Evolutionary conservation across 2,888 invertebrate genomes (phyloP).

Genomic region (Aleiodes testaceus): DNA sequence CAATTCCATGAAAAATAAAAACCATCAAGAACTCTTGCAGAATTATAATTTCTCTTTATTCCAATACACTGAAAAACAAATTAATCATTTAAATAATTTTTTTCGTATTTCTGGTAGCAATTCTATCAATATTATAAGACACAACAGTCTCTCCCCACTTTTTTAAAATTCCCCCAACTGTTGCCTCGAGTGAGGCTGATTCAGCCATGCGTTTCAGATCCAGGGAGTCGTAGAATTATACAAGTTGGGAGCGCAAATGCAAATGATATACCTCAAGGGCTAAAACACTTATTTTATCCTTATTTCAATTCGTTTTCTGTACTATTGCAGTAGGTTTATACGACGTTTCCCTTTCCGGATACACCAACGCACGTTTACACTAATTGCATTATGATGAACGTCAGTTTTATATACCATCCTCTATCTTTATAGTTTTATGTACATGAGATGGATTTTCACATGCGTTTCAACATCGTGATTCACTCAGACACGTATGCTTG

Average conservation of each 20-base stretch:
- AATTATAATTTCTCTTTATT: slow-evolving; percentile 8
- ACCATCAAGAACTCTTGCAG: background rate
- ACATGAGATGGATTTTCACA: background rate
- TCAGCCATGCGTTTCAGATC: slow-evolving; percentile 45
- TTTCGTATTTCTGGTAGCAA: slow-evolving; percentile 32
- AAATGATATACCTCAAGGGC: slow-evolving; percentile 44
- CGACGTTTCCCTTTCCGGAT: slow-evolving; percentile 42
- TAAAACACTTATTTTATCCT: slow-evolving; percentile 21
- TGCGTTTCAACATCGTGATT: slow-evolving; percentile 15
- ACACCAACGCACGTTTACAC: slow-evolving; percentile 45
- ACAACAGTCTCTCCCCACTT: background rate
- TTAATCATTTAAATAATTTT: background rate
- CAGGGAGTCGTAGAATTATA: background rate
- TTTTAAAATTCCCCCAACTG: background rate
- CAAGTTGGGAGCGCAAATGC: slow-evolving; percentile 34
- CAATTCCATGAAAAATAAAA: slow-evolving; percentile 22
- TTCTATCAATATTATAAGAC: slow-evolving; percentile 37
- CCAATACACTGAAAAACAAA: background rate
- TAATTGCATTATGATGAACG: slow-evolving; percentile 46
- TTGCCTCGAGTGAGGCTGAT: slow-evolving; percentile 8
- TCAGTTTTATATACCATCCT: background rate
- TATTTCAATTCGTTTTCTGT: slow-evolving; percentile 25
- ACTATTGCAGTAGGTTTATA: slow-evolving; percentile 18
- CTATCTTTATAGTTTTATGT: background rate
- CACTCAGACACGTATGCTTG: slow-evolving; percentile 2